Base-by-base conservation (phyloP, 64 coral and sea anemone species). In the Stylophora pistillata region DNA sequence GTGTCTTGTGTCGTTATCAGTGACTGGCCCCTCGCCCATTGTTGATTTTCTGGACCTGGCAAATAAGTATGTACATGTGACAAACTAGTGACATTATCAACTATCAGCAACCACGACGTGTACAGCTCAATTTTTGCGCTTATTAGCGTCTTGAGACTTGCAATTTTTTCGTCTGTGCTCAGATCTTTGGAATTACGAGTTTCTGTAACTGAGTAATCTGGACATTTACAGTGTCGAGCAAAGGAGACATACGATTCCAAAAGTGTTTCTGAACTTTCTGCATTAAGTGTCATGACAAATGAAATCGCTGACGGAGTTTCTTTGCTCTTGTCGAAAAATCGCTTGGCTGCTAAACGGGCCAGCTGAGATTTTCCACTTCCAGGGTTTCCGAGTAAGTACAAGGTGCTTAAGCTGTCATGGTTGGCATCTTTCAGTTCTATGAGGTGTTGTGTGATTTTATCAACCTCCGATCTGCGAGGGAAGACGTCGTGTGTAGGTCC, bases 1-100 rank as follows among this genome's bases (percentile, higher is more conserved):
- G 28, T 74, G 54, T 87, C 71, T 74, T 87, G 85, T 55, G 85
- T 87, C 0, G 85, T 74, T 20, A 87, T 55, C 23, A 87, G 85
- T 25, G 74, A 56, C 56, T 57, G 85, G 2, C 85, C 85, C 13
- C 30, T 41, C 13, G 55, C 85, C 29, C n/a, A 56, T 74, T 47
- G 37, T 47, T 47, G 37, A 7, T 47, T 47, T 47, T 7, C 37
- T 47, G 37, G 37, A 47, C 7, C 37, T 47, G 37, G 37, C 37
- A 47, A 47, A 47, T 47, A 47, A 47, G 37, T 47, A 47, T 47
- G 37, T 47, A 47, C 37, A 47, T 47, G 7, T 4, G 37, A 47
- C 37, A 47, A 47, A 47, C 37, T 47, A 47, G 37, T 47, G 37
- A 47, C 37, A 7, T 47, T 47, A 7, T 47, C 37, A 47, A 47